A percentile compares a stretch with the other conserved stretches of the same genome.
Conservation (phyloP, 2,888 invertebrate genomes). For the Nymphalis c-album region DNA sequence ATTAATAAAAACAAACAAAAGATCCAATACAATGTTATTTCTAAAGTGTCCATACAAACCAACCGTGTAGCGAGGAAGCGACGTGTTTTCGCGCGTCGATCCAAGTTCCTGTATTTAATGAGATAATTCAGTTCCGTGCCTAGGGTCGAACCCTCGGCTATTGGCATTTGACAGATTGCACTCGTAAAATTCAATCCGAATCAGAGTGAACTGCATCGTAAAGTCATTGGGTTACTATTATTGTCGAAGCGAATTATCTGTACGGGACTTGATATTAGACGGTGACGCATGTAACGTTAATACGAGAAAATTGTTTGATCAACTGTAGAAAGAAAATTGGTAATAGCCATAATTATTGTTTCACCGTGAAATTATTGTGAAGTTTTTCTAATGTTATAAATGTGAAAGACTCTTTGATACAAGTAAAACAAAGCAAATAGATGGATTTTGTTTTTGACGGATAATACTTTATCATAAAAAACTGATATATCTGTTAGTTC, state of each 20-base stretch:
- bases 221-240: slow-evolving; percentile 10
- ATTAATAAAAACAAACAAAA: too few relatives aligned
- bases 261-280: slow-evolving; percentile 3
- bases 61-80: slow-evolving; percentile 70
- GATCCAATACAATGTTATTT: too few relatives aligned
- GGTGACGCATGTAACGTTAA: neutral
- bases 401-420: too few relatives aligned
- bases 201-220: slow-evolving; percentile 21
- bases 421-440: too few relatives aligned
- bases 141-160: slow-evolving; percentile 70
- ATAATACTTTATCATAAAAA: too few relatives aligned
- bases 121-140: slow-evolving; percentile 69
- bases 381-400: too few relatives aligned
- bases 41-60: slow-evolving; percentile 17
- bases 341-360: too few relatives aligned
- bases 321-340: too few relatives aligned
- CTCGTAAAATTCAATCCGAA: slow-evolving; percentile 41
- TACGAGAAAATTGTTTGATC: too few relatives aligned
- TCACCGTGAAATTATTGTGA: too few relatives aligned
- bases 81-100: slow-evolving; percentile 66
- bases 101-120: slow-evolving; percentile 72
- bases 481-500: too few relatives aligned
- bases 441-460: too few relatives aligned
- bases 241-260: neutral
- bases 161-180: slow-evolving; percentile 62